A percentile compares a stretch with the other conserved stretches of the same genome.
Conservation (phyloP, 2,113 vertebrate species). For the Callithrix jacchus region DNA sequence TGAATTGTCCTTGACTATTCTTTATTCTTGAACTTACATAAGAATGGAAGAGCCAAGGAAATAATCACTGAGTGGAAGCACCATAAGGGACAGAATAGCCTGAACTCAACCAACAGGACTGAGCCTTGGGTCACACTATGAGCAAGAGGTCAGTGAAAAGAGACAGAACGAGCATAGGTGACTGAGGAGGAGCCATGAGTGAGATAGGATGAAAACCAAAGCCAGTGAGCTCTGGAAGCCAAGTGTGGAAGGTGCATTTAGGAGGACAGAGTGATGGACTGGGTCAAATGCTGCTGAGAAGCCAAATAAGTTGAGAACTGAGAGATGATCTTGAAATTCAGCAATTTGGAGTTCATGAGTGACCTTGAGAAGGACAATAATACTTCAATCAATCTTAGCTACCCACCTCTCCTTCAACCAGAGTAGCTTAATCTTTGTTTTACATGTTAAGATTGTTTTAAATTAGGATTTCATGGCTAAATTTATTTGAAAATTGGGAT, state of each 20-base stretch:
- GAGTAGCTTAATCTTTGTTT: not conserved
- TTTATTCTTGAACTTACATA: not conserved
- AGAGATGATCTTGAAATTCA: not conserved
- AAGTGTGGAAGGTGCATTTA: not conserved
- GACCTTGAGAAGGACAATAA: not conserved
- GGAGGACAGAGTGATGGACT: not conserved
- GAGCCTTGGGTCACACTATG: not conserved
- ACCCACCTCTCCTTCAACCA: not conserved
- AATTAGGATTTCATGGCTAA: not conserved
- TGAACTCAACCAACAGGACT: not conserved
- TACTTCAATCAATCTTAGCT: not conserved
- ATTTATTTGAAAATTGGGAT: not conserved
- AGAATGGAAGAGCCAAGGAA: not conserved
- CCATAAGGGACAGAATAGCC: not conserved
- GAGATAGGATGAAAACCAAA: not conserved
- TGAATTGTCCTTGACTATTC: not conserved
- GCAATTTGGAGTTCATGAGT: not conserved
- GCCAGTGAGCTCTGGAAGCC: not conserved
- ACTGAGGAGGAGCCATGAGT: not conserved
- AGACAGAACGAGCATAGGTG: not conserved
- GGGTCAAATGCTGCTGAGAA: not conserved
- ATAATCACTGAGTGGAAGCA: not conserved
- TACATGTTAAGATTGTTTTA: not conserved
- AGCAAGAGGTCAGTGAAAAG: not conserved
- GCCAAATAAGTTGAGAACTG: not conserved